Base-by-base conservation (phyloP, 1,140 invertebrate species). In the Drosophila nannoptera region DNA sequence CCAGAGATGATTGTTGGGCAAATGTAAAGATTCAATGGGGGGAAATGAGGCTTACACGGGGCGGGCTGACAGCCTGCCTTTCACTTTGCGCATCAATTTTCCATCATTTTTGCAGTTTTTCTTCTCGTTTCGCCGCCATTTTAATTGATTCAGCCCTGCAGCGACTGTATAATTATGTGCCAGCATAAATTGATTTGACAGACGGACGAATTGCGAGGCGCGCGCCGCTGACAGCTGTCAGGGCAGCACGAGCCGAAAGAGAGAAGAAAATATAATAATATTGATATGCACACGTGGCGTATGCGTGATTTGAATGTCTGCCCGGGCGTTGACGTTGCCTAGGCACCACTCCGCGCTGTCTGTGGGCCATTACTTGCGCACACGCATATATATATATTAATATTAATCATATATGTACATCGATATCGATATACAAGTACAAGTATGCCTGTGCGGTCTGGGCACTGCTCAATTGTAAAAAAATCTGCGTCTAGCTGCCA, bases 221-320 rank as follows among this genome's bases (percentile, higher is more conserved):
- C 52, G n/a, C 31, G 46, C n/a, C 9, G 55, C 45, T 62, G 69
- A 81, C 73, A 83, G 63, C 72, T 73, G 60, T 62, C 62, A 71
- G 66, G 63, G 64, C 42, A 62, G 60, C 42, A 59, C 42, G 6
- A 42, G 42, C 12, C 32, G 49, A 3, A 35, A 9, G 40, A 49
- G 29, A 9, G 36, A 32, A 11, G 31, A 38, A n/a, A 9, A 60
- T 45, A 60, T 73, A 65, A 74, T 12, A 29, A 64, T 52, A 58
- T 75, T 72, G 74, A 73, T 63, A 82, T 72, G 75, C 80, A 73
- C 64, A 76, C 75, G 68, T 55, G 69, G 65, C 75, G 78, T 74
- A 86, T 86, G 81, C 81, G 80, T 84, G 80, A 80, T 84, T 86
- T 73, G 66, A 80, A 73, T 76, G 56, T 53, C 12, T 75, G 49